Conservation (phyloP, 2,888 invertebrate genomes). For the Heliconius sara region DNA sequence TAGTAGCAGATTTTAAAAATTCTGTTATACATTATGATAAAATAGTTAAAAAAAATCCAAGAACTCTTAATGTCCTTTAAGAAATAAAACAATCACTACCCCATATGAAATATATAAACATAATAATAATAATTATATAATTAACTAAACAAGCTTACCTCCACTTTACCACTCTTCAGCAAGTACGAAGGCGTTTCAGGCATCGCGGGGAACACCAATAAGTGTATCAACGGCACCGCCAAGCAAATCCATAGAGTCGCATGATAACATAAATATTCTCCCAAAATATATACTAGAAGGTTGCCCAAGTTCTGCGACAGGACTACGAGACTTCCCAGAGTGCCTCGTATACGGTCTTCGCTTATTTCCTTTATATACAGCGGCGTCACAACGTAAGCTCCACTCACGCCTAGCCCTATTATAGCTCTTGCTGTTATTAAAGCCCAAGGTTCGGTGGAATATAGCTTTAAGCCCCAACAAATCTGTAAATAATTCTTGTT, state of each 20-base stretch:
- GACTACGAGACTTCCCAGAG: constrained; percentile 72
- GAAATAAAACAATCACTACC: too few relatives aligned
- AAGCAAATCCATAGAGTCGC: constrained; percentile 73
- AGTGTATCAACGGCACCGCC: constrained; percentile 70
- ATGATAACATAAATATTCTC: constrained; percentile 73
- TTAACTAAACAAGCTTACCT: constrained; percentile 58
- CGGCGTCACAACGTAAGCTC: constrained; percentile 77
- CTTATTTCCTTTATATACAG: constrained; percentile 79
- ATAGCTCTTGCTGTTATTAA: constrained; percentile 73
- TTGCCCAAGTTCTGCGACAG: constrained; percentile 76
- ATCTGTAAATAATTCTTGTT: constrained; percentile 54
- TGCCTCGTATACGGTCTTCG: constrained; percentile 75
- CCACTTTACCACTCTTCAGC: constrained; percentile 72
- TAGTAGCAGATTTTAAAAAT: neutral
- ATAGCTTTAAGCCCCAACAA: constrained; percentile 74
- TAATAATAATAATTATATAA: neutral
- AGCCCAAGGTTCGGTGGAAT: constrained; percentile 75
- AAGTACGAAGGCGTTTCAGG: constrained; percentile 78
- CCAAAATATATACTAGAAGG: constrained; percentile 70
- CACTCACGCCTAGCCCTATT: constrained; percentile 73
- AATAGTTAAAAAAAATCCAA: too few relatives aligned
- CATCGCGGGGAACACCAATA: constrained; percentile 72
- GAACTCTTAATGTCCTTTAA: too few relatives aligned
- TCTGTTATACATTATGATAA: neutral
- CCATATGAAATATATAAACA: too few relatives aligned